Base-by-base conservation (phyloP, 2,113 vertebrate genomes). In the Tenebrosternarchus preto region DNA sequence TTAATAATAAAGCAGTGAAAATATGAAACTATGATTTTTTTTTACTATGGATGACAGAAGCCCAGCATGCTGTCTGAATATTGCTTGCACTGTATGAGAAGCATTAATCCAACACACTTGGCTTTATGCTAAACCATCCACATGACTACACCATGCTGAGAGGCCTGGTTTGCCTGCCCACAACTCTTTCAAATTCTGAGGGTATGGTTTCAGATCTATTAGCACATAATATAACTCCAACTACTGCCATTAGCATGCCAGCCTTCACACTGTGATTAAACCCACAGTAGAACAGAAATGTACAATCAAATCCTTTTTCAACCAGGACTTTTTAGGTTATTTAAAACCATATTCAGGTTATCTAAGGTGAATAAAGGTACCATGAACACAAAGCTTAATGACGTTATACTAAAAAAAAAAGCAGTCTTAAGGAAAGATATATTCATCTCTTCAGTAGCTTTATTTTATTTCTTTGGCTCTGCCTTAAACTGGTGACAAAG, bases 101-200 rank as follows among this genome's bases (percentile, higher is more conserved):
- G 25, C 27, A 27, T 63, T 29, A 63, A 29, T 63, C 60, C 60
- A 63, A 29, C 60, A 63, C 60, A 63, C 60, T 63, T 63, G 24
- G 24, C 59, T 25, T n/a, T 4, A 22, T 24, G 59, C 59, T 7
- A 25, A 61, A 11, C 2, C 59, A 15, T 22, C 22, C 60, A 63
- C 24, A 63, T 6, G 16, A 1, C 22, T 3, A 29, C 60, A 29
- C 25, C 60, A 63, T 16, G 16, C 60, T 63, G 60, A 63, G 60
- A n/a, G 1, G 25, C 12, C 16, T 25, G 17, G 59, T 24, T 61
- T 61, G 59, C 59, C 59, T 61, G 59, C 59, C 59, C 59, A 61
- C 59, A 9, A 24, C 59, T 61, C 59, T 61, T 61, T 61, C n/a
- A 61, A 61, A 61, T 61, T 61, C 59, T 22, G 59, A 25, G 22